Evolutionary conservation across 2,797 vertebrate genomes (phyloP).

Genomic region (Poeciliopsis paucimaculata): DNA sequence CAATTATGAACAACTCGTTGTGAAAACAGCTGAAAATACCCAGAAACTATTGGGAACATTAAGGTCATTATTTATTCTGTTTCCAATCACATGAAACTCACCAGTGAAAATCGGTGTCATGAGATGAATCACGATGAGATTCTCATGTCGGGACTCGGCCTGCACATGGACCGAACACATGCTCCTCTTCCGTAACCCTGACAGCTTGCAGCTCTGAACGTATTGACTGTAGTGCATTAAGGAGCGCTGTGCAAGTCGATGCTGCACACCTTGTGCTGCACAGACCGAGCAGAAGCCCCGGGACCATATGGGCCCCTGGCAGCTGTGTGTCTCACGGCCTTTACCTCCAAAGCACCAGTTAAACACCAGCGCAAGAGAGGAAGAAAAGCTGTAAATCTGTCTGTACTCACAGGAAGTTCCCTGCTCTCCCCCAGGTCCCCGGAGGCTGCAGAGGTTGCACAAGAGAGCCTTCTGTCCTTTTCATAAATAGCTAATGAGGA

Average conservation of each 20-base stretch:
- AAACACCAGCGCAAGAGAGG: constrained; percentile 39
- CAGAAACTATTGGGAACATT: constrained; percentile 7
- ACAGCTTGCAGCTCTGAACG: constrained; percentile 18
- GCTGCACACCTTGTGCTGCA: neutral
- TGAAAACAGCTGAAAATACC: neutral
- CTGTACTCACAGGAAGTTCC: constrained; percentile 62
- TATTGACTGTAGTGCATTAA: constrained; percentile 48
- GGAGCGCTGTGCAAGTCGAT: constrained; percentile 23
- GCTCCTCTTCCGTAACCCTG: constrained; percentile 47
- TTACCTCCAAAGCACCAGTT: constrained; percentile 22
- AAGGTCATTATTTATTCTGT: constrained; percentile 9
- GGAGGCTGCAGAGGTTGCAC: constrained; percentile 51
- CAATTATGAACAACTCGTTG: neutral
- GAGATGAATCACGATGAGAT: constrained; percentile 31
- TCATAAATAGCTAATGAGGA: constrained; percentile 58
- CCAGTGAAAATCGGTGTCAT: constrained; percentile 44
- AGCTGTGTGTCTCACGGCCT: constrained; percentile 12
- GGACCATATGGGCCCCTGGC: constrained; percentile 14
- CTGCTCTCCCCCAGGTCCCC: constrained; percentile 55
- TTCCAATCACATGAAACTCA: constrained; percentile 21
- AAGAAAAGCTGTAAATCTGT: constrained; percentile 50
- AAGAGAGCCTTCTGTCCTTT: constrained; percentile 40
- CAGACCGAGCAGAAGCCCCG: constrained; percentile 8
- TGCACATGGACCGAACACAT: constrained; percentile 18
- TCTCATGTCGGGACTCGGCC: neutral